phyloP scores from a whole-genome alignment of 2,113 vertebrate species.

The mouse (Mus musculus) region DNA sequence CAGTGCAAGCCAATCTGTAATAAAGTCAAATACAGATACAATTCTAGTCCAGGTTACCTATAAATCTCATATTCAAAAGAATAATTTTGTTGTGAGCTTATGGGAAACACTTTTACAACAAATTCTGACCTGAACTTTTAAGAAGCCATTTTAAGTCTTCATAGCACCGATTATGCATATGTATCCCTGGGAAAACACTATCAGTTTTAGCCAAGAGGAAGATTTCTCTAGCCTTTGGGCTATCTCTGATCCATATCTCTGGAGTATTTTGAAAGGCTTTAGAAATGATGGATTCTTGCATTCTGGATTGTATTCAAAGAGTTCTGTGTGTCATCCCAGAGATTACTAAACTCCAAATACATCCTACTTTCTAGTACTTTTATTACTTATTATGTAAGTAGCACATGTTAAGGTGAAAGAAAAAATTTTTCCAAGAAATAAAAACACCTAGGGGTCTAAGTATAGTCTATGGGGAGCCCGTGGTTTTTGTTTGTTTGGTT shows the following conservation, averaged over 20 bases:
- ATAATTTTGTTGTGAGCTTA: not conserved
- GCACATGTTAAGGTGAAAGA: not conserved
- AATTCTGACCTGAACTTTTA: not conserved
- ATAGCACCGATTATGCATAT: not conserved
- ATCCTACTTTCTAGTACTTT: not conserved
- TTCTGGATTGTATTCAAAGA: not conserved
- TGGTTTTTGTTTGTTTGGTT: not conserved
- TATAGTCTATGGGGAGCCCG: conserved; percentile 20
- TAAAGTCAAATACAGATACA: conserved; percentile 18
- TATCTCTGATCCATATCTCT: not conserved
- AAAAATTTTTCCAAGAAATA: conserved; percentile 37
- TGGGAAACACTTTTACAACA: not conserved
- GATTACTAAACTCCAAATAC: conserved; percentile 30
- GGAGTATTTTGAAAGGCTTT: not conserved
- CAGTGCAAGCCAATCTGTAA: not conserved
- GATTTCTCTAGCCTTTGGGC: not conserved
- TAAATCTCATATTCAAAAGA: not conserved
- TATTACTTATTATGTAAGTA: conserved; percentile 10
- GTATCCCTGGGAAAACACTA: not conserved
- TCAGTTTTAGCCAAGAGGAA: not conserved
- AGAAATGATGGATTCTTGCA: not conserved
- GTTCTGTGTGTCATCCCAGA: not conserved
- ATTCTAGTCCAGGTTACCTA: not conserved
- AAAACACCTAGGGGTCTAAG: not conserved
- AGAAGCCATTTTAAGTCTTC: not conserved